Evolutionary conservation across 2,888 invertebrate species (phyloP).

Genomic region (Ennomos fuscantarius): DNA sequence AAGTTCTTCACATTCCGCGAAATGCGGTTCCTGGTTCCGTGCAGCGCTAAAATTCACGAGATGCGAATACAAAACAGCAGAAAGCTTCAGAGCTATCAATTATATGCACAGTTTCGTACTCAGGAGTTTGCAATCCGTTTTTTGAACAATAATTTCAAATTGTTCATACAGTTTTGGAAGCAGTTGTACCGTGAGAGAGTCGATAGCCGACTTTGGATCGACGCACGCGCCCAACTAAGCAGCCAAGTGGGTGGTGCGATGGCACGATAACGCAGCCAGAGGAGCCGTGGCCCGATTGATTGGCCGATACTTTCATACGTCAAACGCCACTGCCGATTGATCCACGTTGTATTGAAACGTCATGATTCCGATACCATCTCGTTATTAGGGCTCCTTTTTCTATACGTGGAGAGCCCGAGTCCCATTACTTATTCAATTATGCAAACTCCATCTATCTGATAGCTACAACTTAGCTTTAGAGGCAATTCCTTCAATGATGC

Average conservation of each 20-base stretch:
- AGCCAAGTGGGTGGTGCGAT: slow-evolving; percentile 53
- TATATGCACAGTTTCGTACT: slow-evolving; percentile 1
- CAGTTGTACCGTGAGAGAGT: slow-evolving; percentile 21
- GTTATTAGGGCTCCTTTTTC: slow-evolving; percentile 72
- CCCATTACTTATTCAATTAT: slow-evolving; percentile 81
- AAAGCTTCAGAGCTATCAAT: slow-evolving; percentile 16
- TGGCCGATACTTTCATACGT: slow-evolving; percentile 59
- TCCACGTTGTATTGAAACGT: slow-evolving; percentile 82
- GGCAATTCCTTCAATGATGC: slow-evolving; percentile 61
- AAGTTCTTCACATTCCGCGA: slow-evolving; percentile 57
- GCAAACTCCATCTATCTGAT: slow-evolving; percentile 73
- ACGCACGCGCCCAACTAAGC: slow-evolving; percentile 51
- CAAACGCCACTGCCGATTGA: slow-evolving; percentile 59
- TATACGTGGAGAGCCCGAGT: slow-evolving; percentile 55
- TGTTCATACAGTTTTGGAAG: slow-evolving; percentile 6
- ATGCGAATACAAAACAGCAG: slow-evolving; percentile 37
- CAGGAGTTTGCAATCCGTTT: background rate
- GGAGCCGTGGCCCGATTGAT: slow-evolving; percentile 55
- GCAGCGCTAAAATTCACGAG: slow-evolving; percentile 40
- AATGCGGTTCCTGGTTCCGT: slow-evolving; percentile 44
- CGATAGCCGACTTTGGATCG: slow-evolving; percentile 19
- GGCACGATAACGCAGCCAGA: slow-evolving; percentile 48
- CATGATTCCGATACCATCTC: slow-evolving; percentile 75
- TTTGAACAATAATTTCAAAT: slow-evolving; percentile 3
- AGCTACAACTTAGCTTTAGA: slow-evolving; percentile 56